A percentile compares a stretch with the other conserved stretches of the same genome.
These are phyloP conservation scores for Stenchaetothrips biformis DNA, from an alignment of 2,888 invertebrate genomes.

Conservation along the genomic window DNA sequence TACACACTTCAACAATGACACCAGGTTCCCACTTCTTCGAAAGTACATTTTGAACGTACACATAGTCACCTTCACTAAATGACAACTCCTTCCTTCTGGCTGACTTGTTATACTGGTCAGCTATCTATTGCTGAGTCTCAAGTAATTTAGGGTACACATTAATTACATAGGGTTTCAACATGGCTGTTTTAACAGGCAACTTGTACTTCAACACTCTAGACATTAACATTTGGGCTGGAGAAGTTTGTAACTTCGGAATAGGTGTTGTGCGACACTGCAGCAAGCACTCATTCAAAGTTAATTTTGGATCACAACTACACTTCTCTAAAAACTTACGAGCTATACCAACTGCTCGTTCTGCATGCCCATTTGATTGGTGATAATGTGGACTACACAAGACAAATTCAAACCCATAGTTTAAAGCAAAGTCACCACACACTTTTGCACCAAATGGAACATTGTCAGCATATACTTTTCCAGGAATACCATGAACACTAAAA, in stretches of 20 bases:
- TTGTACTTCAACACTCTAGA: neutral
- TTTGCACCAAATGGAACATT: conserved; percentile 32
- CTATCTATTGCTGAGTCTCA: neutral
- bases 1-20: too few species aligned
- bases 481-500: conserved; percentile 30
- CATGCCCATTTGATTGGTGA: conserved; percentile 34
- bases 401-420: conserved; percentile 31
- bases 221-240: neutral
- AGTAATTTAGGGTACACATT: neutral
- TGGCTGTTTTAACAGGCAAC: neutral
- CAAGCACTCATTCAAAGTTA: neutral
- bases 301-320: neutral
- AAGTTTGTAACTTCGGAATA: neutral
- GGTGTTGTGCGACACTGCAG: neutral
- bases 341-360: conserved; percentile 32
- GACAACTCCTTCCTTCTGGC: neutral
- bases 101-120: neutral
- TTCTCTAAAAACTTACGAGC: conserved; percentile 21
- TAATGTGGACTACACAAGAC: conserved; percentile 32
- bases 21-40: too few species aligned
- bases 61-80: too few species aligned
- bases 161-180: neutral
- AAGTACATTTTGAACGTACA: too few species aligned
- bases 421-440: conserved; percentile 31
- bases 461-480: conserved; percentile 30